phyloP scores from a whole-genome alignment of 2,888 invertebrate species.

The Autographa gamma region DNA sequence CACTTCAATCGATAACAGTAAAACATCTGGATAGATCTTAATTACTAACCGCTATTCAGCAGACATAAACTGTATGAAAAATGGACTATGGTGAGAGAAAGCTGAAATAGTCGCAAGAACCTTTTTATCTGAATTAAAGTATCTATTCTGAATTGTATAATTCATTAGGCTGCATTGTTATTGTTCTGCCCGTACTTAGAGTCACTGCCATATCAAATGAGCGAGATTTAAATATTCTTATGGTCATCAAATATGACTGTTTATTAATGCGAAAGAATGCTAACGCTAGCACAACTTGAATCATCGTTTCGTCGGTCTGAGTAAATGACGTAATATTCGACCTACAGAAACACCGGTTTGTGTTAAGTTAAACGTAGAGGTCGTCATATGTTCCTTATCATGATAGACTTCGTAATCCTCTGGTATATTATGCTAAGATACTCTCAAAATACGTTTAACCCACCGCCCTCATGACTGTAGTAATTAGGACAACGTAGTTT shows the following conservation, averaged over 20 bases:
- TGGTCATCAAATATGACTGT: constrained; percentile 62
- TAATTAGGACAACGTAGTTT: too few relatives aligned
- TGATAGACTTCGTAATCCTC: neutral
- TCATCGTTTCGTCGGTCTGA: constrained; percentile 68
- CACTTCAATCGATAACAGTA: neutral
- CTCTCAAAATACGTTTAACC: neutral
- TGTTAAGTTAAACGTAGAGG: constrained; percentile 36
- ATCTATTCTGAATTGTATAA: neutral
- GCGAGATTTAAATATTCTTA: constrained; percentile 64
- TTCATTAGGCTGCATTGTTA: constrained; percentile 3
- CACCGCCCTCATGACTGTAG: too few relatives aligned
- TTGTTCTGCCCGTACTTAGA: constrained; percentile 11
- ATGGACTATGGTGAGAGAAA: neutral
- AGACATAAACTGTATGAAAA: neutral
- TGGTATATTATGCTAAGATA: neutral
- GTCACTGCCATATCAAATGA: constrained; percentile 14
- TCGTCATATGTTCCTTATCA: constrained; percentile 27
- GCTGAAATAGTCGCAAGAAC: neutral
- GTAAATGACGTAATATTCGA: constrained; percentile 80
- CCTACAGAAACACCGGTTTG: constrained; percentile 78
- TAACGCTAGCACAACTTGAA: constrained; percentile 73
- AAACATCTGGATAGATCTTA: neutral
- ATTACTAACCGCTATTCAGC: neutral
- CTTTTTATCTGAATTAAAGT: neutral
- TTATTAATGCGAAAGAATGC: constrained; percentile 65